Percentiles rank a stretch among this genome's conserved stretches.
phyloP scores from a whole-genome alignment of 1,140 invertebrate genomes.

The Holcopasites calliopsidis region DNA sequence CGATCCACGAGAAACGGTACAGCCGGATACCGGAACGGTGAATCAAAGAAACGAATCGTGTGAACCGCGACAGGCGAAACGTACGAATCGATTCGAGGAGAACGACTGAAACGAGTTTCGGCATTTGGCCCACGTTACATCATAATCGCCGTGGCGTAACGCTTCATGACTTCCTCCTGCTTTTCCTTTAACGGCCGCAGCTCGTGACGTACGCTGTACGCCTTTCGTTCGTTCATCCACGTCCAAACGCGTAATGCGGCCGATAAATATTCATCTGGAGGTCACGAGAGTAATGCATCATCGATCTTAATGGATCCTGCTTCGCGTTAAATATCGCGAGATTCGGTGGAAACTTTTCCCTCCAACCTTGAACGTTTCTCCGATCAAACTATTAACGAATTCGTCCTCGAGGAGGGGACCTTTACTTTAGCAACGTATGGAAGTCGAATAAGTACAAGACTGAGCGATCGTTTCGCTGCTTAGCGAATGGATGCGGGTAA shows the following conservation, averaged over 20 bases:
- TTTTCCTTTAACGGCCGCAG: constrained; percentile 24
- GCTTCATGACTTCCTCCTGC: constrained; percentile 29
- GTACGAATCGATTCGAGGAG: no score
- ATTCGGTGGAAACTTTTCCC: no score
- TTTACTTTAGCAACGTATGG: no score
- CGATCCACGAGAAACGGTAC: not conserved
- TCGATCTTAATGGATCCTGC: not conserved
- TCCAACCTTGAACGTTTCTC: no score
- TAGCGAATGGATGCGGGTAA: not conserved
- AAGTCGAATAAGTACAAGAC: no score
- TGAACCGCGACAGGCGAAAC: not conserved
- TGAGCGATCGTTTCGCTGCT: no score
- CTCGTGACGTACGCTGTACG: constrained; percentile 6
- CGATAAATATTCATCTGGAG: constrained; percentile 9
- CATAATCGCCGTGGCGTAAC: constrained; percentile 14
- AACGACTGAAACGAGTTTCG: constrained; percentile 7
- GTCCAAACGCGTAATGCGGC: not conserved
- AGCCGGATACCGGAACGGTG: no score
- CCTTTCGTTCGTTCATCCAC: constrained; percentile 31
- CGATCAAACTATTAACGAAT: no score
- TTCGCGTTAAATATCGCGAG: not conserved
- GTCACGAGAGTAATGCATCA: not conserved
- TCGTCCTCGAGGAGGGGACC: no score
- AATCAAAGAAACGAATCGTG: not conserved
- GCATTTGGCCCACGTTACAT: not conserved